Evolutionary conservation across 2,888 invertebrate genomes (phyloP).

Genomic region (Lacanobia wlatinum): DNA sequence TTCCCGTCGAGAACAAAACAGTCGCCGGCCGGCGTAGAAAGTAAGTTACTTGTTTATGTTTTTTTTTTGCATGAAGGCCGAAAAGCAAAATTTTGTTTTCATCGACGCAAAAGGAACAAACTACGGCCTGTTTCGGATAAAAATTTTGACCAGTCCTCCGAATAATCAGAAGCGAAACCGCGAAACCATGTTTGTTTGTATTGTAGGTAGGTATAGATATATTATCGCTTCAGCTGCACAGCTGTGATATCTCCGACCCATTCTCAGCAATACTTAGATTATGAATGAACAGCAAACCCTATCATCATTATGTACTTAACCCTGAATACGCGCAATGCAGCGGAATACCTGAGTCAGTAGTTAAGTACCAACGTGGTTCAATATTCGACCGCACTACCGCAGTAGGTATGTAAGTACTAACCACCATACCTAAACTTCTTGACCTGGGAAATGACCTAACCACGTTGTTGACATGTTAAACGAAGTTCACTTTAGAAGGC

Average conservation of each 20-base stretch:
- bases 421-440: not conserved
- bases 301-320: not conserved
- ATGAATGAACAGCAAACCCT: not conserved
- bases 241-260: not conserved
- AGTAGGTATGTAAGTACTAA: not conserved
- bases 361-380: not conserved
- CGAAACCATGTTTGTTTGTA: conserved; percentile 4
- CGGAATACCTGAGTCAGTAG: not conserved
- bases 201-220: not conserved
- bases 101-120: not conserved
- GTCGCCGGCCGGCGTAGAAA: conserved; percentile 80
- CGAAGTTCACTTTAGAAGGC: not conserved
- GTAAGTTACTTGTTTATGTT: conserved; percentile 78
- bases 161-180: not conserved
- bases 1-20: conserved; percentile 77
- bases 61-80: not conserved
- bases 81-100: not conserved
- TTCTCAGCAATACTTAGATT: not conserved
- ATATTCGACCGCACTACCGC: not conserved
- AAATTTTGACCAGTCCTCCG: not conserved
- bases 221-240: not conserved
- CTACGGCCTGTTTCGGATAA: not conserved
- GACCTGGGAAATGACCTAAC: not conserved
- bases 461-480: not conserved
- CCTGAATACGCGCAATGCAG: conserved; percentile 7